Evolutionary conservation across 1,140 invertebrate species (phyloP), one percentile per base, ranked within the genome.

Genomic region (Papilio polyxenes): DNA sequence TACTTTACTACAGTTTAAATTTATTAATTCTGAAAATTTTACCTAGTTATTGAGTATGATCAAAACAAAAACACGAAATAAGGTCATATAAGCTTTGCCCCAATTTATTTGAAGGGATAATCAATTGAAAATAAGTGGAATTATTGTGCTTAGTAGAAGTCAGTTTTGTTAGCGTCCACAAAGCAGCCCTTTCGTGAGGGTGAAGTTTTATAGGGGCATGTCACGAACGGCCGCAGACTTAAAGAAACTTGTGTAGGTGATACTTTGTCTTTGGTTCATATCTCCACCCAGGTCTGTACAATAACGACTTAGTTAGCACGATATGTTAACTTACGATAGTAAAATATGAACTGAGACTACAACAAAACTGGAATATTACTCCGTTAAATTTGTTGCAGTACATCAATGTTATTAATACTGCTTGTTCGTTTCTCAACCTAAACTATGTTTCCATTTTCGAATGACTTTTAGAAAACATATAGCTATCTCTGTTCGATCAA

Each of bases 91-190:
- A n/a, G 48, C 37, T 10, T 53, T 77, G 75, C 20, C 75, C 75
- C 20, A 77, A 76, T 77, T 77, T 51, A 20, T 31, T 53, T 31
- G 75, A 77, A 77, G 17, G 49, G 75, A 77, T 77, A 77, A 77
- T 77, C 75, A 77, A 77, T 77, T 77, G 75, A 77, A 75, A 53
- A 56, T 77, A 77, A 77, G 75, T 77, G 75, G 75, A 77, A 77
- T 37, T 77, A 77, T 53, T 77, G 49, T 77, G 49, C 75, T 77
- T 77, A 77, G 48, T 77, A 20, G 48, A 53, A 77, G 75, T 77
- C 75, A 77, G 75, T 77, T 77, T 77, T 77, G 75, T 77, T 77
- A 77, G 75, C 75, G 49, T 53, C 48, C 49, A 77, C 48, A 75
- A 40, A 75, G 40, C 74, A 77, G 75, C 75, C 48, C 75, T 77